Evolutionary conservation across 2,113 vertebrate species (phyloP).

Genomic region (Monopterus albus): DNA sequence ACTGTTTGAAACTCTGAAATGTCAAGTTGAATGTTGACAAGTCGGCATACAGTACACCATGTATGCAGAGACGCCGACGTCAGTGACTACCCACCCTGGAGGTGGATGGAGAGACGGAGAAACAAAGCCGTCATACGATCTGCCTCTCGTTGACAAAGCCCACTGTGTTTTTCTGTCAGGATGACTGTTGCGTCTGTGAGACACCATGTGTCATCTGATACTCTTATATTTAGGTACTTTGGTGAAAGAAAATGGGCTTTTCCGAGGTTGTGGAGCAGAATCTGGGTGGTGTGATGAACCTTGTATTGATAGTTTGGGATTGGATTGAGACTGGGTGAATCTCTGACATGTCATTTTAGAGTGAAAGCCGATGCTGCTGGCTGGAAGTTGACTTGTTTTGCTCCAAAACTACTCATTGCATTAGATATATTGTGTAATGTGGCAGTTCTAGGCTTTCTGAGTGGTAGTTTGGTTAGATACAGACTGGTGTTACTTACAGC

Average conservation of each 20-base stretch:
- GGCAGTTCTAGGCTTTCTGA: too few relatives aligned
- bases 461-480: too few relatives aligned
- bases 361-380: too few relatives aligned
- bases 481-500: too few relatives aligned
- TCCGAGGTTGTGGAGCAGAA: background rate
- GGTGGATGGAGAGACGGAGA: constrained; percentile 12
- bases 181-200: constrained; percentile 19
- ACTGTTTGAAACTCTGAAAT: too few relatives aligned
- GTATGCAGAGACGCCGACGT: background rate
- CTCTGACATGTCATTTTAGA: too few relatives aligned
- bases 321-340: too few relatives aligned
- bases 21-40: too few relatives aligned
- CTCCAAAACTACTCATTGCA: too few relatives aligned
- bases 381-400: too few relatives aligned
- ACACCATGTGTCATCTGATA: constrained; percentile 49
- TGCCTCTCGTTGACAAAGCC: constrained; percentile 53
- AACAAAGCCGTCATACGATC: constrained; percentile 47
- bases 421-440: too few relatives aligned
- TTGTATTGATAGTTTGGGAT: background rate
- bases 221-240: constrained; percentile 22
- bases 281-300: background rate
- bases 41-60: background rate
- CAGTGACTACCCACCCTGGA: background rate
- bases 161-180: constrained; percentile 41
- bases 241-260: background rate